These are phyloP conservation scores for Ophion obscuratus DNA, from an alignment of 2,888 invertebrate species.

Conservation along the genomic window DNA sequence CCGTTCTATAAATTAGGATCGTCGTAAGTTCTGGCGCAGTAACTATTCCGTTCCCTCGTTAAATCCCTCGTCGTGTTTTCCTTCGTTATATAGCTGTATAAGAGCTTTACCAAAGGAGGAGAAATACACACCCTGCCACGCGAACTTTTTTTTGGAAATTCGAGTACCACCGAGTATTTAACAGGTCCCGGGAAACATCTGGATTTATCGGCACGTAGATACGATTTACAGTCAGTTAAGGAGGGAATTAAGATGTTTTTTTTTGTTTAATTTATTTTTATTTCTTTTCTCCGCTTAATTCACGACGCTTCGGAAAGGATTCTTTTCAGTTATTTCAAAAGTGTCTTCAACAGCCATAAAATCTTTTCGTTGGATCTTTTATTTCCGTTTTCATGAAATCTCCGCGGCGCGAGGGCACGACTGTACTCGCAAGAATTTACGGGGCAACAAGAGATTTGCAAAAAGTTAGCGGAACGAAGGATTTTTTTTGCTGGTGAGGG, in stretches of 20 bases:
- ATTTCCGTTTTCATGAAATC: too few species aligned
- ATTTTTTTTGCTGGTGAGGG: too few species aligned
- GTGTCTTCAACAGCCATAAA: background rate
- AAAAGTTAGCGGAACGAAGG: too few species aligned
- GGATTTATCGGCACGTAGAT: conserved; percentile 31
- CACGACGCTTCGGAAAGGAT: background rate
- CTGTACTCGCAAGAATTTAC: too few species aligned
- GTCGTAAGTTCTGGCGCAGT: conserved; percentile 64
- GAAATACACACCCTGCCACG: background rate
- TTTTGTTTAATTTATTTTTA: background rate
- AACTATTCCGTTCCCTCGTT: conserved; percentile 65
- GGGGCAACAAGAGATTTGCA: too few species aligned
- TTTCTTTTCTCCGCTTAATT: background rate
- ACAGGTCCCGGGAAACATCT: conserved; percentile 26
- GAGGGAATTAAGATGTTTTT: conserved; percentile 19
- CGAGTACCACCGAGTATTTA: conserved; percentile 19
- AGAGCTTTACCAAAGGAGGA: background rate
- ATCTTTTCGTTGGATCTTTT: background rate
- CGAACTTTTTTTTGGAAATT: conserved; percentile 8
- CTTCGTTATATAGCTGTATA: conserved; percentile 18
- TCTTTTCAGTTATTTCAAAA: conserved; percentile 24
- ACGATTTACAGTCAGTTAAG: conserved; percentile 35
- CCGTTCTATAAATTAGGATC: conserved; percentile 75
- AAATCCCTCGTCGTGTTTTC: conserved; percentile 55
- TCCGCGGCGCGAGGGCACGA: too few species aligned